Percentiles rank a stretch among this genome's conserved stretches.
Evolutionary conservation across 2,113 vertebrate species (phyloP).

Genomic region (Tiliqua scincoides): DNA sequence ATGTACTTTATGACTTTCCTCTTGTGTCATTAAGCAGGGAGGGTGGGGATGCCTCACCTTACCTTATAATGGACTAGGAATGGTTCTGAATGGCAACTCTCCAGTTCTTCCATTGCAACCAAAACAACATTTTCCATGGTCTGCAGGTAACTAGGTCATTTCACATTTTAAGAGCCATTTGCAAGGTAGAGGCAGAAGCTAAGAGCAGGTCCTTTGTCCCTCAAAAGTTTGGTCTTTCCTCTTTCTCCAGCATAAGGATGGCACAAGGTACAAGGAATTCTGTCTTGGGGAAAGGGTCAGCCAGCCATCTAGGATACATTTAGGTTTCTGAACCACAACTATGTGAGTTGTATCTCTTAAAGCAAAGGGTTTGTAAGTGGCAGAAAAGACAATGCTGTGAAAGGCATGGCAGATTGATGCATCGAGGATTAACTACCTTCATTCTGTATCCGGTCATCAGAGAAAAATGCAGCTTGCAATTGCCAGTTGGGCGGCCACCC

Average conservation of each 20-base stretch:
- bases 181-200: not conserved
- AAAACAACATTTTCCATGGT: not conserved
- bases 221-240: not conserved
- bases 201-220: not conserved
- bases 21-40: no score
- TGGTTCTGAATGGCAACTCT: not conserved
- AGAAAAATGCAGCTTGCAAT: conserved; percentile 21
- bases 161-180: not conserved
- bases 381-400: not conserved
- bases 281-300: not conserved
- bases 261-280: not conserved
- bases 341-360: not conserved
- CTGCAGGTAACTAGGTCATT: not conserved
- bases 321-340: not conserved
- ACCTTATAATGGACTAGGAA: not conserved
- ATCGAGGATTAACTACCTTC: not conserved
- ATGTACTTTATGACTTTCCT: no score
- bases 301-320: not conserved
- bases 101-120: not conserved
- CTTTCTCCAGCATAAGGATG: not conserved
- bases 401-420: not conserved
- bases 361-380: not conserved
- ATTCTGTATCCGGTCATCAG: conserved; percentile 12
- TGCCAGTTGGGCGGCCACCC: not conserved
- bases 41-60: not conserved